Percentiles rank a stretch among this genome's conserved stretches.
phyloP scores from a whole-genome alignment of 2,113 vertebrate species.

The Corvus moneduloides region DNA sequence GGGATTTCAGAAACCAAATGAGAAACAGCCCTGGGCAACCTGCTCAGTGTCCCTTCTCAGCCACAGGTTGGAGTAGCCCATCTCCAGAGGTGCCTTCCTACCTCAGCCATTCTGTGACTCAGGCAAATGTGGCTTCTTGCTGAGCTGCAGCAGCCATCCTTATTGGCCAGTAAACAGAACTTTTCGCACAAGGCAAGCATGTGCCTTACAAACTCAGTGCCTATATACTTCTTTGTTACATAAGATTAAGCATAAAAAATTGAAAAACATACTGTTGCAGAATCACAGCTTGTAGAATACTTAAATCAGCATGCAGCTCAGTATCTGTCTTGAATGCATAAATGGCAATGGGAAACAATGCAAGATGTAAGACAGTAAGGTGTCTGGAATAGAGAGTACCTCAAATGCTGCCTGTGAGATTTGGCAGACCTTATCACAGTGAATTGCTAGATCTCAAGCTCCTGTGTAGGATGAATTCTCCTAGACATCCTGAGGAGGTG shows the following conservation, averaged over 20 bases:
- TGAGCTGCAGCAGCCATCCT: not conserved
- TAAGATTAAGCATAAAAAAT: not conserved
- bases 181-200: not conserved
- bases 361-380: not conserved
- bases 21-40: not conserved
- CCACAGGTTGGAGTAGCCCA: accelerated
- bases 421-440: not conserved
- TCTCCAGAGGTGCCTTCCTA: not conserved
- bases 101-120: not conserved
- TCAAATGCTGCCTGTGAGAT: not conserved
- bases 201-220: not conserved
- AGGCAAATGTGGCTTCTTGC: not conserved
- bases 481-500: not conserved
- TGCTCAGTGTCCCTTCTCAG: not conserved
- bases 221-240: not conserved
- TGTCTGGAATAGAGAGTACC: not conserved
- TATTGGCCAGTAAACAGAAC: not conserved
- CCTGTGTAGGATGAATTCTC: not conserved
- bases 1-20: not conserved
- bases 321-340: not conserved
- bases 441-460: not conserved
- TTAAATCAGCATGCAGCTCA: not conserved
- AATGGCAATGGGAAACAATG: not conserved
- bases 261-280: not conserved
- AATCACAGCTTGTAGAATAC: not conserved